Conservation (phyloP, 2,888 invertebrate genomes). For the Mythimna impura region DNA sequence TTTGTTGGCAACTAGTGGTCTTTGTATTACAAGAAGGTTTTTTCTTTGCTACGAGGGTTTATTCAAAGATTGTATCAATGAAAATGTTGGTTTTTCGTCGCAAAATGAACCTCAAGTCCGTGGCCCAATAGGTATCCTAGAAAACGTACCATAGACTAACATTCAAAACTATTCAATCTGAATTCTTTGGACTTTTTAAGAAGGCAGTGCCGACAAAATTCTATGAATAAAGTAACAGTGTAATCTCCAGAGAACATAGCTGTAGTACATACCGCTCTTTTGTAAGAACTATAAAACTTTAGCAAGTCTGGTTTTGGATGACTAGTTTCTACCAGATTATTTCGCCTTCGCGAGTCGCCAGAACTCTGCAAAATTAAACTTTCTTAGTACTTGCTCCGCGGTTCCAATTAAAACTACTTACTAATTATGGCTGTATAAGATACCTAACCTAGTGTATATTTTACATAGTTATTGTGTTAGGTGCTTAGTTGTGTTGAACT, state of each 20-base stretch:
- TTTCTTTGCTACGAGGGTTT: background rate
- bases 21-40: background rate
- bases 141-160: background rate
- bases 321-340: constrained; percentile 24
- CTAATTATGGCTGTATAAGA: background rate
- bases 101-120: background rate
- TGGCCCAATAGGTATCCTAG: background rate
- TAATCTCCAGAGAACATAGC: constrained; percentile 7
- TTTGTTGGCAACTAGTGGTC: background rate
- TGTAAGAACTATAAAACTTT: constrained; percentile 20
- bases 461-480: background rate
- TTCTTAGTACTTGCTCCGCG: constrained; percentile 5
- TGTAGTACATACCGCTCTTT: constrained; percentile 8
- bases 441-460: background rate
- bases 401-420: constrained; percentile 35
- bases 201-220: background rate
- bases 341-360: constrained; percentile 2
- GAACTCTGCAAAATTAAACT: constrained; percentile 35
- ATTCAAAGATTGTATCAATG: background rate
- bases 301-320: constrained; percentile 8
- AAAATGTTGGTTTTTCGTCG: background rate
- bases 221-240: background rate
- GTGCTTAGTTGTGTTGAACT: background rate
- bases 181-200: background rate
- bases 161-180: background rate